Evolutionary conservation across 2,797 vertebrate genomes (phyloP).

Genomic region (Pseudomugil gertrudae): DNA sequence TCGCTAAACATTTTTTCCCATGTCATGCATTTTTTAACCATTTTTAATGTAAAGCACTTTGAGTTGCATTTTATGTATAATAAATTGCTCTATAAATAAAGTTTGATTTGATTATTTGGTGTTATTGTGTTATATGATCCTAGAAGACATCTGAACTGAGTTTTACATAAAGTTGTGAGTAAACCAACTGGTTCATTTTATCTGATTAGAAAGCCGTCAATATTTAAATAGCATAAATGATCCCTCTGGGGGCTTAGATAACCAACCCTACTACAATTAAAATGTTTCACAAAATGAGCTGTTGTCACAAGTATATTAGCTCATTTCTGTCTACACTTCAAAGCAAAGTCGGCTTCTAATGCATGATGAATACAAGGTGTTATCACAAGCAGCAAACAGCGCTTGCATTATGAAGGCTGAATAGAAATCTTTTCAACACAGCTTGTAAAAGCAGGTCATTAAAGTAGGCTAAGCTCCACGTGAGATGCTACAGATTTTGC

Average conservation of each 20-base stretch:
- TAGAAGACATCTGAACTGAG: no score
- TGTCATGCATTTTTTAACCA: no score
- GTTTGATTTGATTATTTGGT: no score
- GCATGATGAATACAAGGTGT: conserved; percentile 9
- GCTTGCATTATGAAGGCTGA: conserved; percentile 17
- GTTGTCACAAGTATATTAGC: conserved; percentile 36
- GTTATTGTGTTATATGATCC: background rate
- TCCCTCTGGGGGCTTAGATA: conserved; percentile 6
- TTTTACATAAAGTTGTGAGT: background rate
- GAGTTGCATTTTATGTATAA: no score
- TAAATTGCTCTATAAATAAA: no score
- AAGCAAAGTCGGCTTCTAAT: background rate
- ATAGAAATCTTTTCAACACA: conserved; percentile 23
- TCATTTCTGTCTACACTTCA: conserved; percentile 22
- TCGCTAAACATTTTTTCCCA: no score
- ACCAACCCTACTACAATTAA: conserved; percentile 36
- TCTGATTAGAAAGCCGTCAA: conserved; percentile 7
- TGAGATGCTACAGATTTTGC: conserved; percentile 20
- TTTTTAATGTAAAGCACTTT: no score
- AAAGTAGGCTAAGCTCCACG: conserved; percentile 14
- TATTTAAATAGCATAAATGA: conserved; percentile 22
- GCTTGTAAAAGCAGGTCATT: conserved; percentile 46
- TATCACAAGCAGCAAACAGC: conserved; percentile 24
- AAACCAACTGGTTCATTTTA: conserved; percentile 10
- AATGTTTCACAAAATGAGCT: conserved; percentile 39